These are phyloP conservation scores for Drosophila prosaltans DNA, from an alignment of 1,140 invertebrate species.

Conservation along the genomic window DNA sequence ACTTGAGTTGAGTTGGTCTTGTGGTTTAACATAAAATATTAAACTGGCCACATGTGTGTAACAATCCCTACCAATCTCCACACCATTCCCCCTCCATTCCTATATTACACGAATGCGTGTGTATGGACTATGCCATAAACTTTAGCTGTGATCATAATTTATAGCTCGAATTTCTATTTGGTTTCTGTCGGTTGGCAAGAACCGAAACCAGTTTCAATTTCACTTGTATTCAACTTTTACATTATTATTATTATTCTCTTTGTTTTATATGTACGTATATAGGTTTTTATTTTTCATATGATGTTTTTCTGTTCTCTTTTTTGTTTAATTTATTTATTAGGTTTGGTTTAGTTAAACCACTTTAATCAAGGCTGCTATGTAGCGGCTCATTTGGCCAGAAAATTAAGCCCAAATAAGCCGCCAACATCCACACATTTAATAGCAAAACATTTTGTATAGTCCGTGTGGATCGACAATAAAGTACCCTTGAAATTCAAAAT, in stretches of 20 bases:
- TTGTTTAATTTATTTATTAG: conserved; percentile 74
- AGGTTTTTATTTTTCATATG: conserved; percentile 5
- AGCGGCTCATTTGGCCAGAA: conserved; percentile 57
- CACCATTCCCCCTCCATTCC: not conserved
- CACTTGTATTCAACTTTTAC: conserved; percentile 54
- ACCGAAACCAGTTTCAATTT: conserved; percentile 63
- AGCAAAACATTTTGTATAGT: conserved; percentile 37
- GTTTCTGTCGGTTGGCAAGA: conserved; percentile 12
- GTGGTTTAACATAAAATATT: conserved; percentile 79
- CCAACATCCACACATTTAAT: conserved; percentile 65
- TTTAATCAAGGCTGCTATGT: conserved; percentile 62
- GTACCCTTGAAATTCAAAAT: not conserved
- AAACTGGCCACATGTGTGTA: conserved; percentile 65
- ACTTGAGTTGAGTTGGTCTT: conserved; percentile 52
- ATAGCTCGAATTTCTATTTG: conserved; percentile 47
- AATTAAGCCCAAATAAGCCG: conserved; percentile 66
- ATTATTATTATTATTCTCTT: conserved; percentile 54
- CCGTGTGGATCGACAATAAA: not conserved
- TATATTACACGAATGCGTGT: not conserved
- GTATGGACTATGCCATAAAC: conserved; percentile 45
- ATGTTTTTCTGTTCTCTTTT: conserved; percentile 17
- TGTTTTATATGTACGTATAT: too few relatives aligned
- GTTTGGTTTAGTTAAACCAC: conserved; percentile 62
- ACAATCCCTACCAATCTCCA: not conserved
- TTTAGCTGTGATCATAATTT: conserved; percentile 77